Base-by-base conservation (phyloP, 2,888 invertebrate genomes). In the Sphaerophoria rueppellii region DNA sequence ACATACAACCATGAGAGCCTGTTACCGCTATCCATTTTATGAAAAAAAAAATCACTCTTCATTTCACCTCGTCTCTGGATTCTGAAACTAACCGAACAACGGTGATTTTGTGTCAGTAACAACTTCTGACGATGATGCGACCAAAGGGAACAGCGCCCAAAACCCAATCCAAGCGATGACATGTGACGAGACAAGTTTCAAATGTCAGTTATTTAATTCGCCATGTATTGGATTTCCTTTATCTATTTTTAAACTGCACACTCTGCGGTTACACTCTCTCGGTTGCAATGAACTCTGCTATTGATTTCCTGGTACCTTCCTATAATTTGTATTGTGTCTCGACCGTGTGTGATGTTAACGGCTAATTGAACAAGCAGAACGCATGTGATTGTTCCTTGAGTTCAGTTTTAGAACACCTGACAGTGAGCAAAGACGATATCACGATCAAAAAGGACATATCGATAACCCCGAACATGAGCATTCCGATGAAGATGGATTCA, bases 271-370 rank as follows among this genome's bases (percentile, higher is more conserved):
- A 67, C 60, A 79, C 74, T 24, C 24, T 24, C 24, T 79, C 52
- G 75, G 79, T 79, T 75, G 83, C 83, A 83, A 83, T 83, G 83
- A 83, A 83, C 83, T 83, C 82, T 83, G 79, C 63, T 71, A 83
- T 83, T 83, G 79, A 79, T 83, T 79, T 83, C 82, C 82, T 75
- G 82, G 60, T 82, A 24, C 24, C 24, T 24, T 24, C 24, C 24
- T 24, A 24, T 24, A 24, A 24, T 24, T 24, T 24, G 71, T 78
- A 55, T 48, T 16, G 48, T 40, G 48, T 9, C 61, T 63, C 46
- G 14, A 37, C 24, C n/a, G 52, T 78, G 65, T 79, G 75, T 69
- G 55, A 75, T 79, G 75, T 69, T 48, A 75, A 37, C 43, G 54
- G 34, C 24, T 74, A n/a, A 65, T 57, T 78, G 78, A 82, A 74